Evolutionary conservation across 1,140 invertebrate genomes (phyloP), one percentile per base, ranked within the genome.

Genomic region (Harlomillsia oculata): DNA sequence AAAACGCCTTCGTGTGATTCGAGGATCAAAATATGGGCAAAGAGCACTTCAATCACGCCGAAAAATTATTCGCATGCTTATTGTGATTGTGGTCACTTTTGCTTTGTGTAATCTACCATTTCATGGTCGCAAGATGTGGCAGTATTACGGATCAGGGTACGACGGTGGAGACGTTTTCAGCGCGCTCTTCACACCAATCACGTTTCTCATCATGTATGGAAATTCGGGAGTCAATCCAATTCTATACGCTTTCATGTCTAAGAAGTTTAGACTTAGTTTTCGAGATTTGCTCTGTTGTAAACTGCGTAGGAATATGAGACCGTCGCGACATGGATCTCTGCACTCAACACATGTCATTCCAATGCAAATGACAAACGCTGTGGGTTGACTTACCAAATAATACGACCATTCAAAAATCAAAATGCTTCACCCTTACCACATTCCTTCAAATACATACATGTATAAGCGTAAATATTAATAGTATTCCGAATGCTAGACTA

Each of bases 171-270:
- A 78, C 43, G 74, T 80, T 63, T 81, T 84, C 66, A 83, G 82
- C 67, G 79, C 82, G 14, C 72, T 89, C 1, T 75, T 90, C 41
- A 87, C 87, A 2, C 85, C 87, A 1, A 74, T 85, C n/a, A 88
- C 85, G 8, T 87, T 84, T 70, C 77, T 90, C 37, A 78, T 88
- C 59, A 81, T 86, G 32, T 91, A 88, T 67, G 81, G 84, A 69
- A 89, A 90, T 75, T 87, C 84, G 13, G 87, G 82, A 29, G 77
- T 89, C 52, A 90, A 90, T 72, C 87, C 87, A 1, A 72, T 90
- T 37, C 76, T 90, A 4, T 91, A 91, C 70, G 86, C 86, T 2
- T 84, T 89, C 68, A 75, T 90, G 39, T 89, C 85, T 1, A 80
- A 83, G 46, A 76, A 73, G 49, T 77, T 77, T 51, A 54, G 74